phyloP scores from a whole-genome alignment of 1,140 invertebrate species.

The Danaus plexippus region DNA sequence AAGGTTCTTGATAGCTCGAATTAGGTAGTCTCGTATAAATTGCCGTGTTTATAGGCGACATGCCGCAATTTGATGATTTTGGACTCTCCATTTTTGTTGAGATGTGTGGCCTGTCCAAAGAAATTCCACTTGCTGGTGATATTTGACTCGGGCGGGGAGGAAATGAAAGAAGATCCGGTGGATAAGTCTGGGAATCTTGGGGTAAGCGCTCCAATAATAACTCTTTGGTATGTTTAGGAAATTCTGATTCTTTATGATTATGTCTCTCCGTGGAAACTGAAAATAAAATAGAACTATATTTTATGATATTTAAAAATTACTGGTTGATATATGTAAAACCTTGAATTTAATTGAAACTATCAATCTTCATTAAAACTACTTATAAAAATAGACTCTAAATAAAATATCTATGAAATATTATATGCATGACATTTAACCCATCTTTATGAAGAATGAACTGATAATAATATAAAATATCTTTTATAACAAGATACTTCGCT shows the following conservation, averaged over 20 bases:
- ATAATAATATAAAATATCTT: no score
- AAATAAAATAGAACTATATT: slow-evolving; percentile 2
- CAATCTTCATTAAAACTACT: no score
- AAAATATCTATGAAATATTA: no score
- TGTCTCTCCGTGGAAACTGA: slow-evolving; percentile 68
- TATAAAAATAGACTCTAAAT: no score
- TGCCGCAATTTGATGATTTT: slow-evolving; percentile 71
- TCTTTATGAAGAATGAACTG: no score
- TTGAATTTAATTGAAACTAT: no score
- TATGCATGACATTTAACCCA: no score
- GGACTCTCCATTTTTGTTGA: slow-evolving; percentile 59
- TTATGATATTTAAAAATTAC: no score
- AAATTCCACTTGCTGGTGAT: slow-evolving; percentile 78
- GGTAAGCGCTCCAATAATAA: slow-evolving; percentile 60
- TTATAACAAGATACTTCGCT: no score
- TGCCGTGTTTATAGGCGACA: slow-evolving; percentile 72
- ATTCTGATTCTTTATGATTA: slow-evolving; percentile 69
- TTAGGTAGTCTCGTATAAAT: slow-evolving; percentile 78
- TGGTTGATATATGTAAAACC: no score
- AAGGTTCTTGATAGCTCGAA: slow-evolving; percentile 69
- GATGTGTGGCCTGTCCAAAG: slow-evolving; percentile 68
- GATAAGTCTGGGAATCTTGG: slow-evolving; percentile 73
- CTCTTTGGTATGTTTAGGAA: slow-evolving; percentile 60
- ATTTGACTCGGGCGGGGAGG: slow-evolving; percentile 75
- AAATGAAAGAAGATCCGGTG: slow-evolving; percentile 86